Evolutionary conservation across 1,140 invertebrate genomes (phyloP).

Genomic region (Pseudomyrmex cubaensis): DNA sequence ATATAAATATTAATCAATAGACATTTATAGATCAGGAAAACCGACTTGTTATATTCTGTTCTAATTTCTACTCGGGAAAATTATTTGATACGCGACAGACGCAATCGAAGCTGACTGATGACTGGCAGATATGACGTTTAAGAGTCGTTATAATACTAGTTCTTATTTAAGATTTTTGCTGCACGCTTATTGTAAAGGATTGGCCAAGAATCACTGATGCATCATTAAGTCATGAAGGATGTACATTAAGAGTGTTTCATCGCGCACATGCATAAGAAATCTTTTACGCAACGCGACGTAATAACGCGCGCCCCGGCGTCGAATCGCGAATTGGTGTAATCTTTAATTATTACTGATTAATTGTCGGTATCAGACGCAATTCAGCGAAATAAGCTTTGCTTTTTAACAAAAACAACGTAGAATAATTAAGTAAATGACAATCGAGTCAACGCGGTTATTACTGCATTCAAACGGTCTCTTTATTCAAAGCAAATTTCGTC

Average conservation of each 20-base stretch:
- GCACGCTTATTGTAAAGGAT: neutral
- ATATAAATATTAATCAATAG: too few species aligned
- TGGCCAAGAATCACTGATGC: conserved; percentile 47
- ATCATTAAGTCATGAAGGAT: conserved; percentile 24
- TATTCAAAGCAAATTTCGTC: too few species aligned
- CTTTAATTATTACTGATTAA: conserved; percentile 11
- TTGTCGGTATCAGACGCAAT: conserved; percentile 2
- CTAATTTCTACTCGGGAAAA: neutral
- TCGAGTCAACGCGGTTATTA: too few species aligned
- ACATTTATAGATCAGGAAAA: too few species aligned
- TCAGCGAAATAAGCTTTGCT: neutral
- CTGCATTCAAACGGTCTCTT: too few species aligned
- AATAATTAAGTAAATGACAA: too few species aligned
- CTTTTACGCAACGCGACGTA: conserved; percentile 42
- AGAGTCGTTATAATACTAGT: neutral
- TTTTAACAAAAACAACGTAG: too few species aligned
- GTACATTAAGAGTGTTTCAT: conserved; percentile 20
- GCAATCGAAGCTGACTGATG: neutral
- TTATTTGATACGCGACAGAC: neutral
- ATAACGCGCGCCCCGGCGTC: conserved; percentile 9
- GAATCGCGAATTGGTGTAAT: conserved; percentile 30
- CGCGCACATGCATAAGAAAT: conserved; percentile 5
- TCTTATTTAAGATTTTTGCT: neutral
- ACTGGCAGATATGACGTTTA: neutral
- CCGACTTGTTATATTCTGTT: neutral